A percentile compares a stretch with the other conserved stretches of the same genome.
These are phyloP conservation scores for Mormyrops attenuatus DNA, from an alignment of 2,797 vertebrate genomes.

Conservation along the genomic window DNA sequence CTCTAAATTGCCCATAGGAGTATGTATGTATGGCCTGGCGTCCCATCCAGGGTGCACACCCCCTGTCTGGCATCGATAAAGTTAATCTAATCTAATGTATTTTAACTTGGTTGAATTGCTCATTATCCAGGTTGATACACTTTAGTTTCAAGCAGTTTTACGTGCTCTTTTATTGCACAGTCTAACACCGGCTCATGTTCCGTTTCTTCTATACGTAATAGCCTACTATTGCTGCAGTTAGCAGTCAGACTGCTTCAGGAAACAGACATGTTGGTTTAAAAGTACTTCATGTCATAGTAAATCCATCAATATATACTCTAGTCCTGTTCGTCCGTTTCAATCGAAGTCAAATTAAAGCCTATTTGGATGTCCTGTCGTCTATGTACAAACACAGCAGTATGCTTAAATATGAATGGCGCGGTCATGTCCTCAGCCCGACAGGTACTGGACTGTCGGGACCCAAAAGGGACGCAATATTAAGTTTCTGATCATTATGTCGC, in stretches of 20 bases:
- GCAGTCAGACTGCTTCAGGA: neutral
- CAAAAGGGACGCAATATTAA: neutral
- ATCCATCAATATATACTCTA: neutral
- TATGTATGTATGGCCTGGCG: neutral
- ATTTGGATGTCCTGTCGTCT: neutral
- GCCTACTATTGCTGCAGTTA: too few species aligned
- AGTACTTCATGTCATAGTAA: neutral
- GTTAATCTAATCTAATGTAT: neutral
- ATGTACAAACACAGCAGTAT: neutral
- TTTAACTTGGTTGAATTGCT: neutral
- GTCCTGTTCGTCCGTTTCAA: neutral
- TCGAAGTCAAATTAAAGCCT: neutral
- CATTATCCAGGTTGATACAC: neutral
- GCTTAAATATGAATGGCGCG: neutral
- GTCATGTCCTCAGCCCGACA: neutral
- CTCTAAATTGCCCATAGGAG: too few species aligned
- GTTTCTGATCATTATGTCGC: neutral
- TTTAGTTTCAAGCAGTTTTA: neutral
- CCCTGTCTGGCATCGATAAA: neutral
- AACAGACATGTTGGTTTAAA: neutral
- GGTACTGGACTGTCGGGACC: neutral
- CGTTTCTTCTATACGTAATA: neutral
- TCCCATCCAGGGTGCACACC: neutral
- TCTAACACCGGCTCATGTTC: neutral
- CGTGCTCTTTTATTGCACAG: neutral